These are phyloP conservation scores for Excalfactoria chinensis DNA, from an alignment of 2,113 vertebrate genomes.

Conservation along the genomic window DNA sequence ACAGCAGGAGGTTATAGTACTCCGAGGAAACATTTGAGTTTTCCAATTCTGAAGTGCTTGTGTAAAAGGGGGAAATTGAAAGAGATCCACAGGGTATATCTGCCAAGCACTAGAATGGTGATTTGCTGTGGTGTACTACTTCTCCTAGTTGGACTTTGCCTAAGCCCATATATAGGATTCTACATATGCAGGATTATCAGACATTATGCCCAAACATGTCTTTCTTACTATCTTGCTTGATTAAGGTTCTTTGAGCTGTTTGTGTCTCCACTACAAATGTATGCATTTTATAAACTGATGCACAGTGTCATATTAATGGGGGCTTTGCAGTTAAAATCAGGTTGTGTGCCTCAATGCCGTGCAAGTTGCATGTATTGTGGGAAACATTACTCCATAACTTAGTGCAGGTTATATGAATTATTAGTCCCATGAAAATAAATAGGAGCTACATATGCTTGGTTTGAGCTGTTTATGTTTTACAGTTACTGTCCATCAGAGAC, in stretches of 20 bases:
- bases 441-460: neutral
- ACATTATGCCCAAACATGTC: neutral
- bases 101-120: neutral
- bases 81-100: neutral
- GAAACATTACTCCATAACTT: neutral
- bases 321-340: neutral
- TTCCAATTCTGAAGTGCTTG: neutral
- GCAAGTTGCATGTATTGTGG: neutral
- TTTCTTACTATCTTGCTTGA: neutral
- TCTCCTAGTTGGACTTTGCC: neutral
- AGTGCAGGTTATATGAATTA: neutral
- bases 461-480: neutral
- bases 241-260: neutral
- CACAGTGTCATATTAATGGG: fast-evolving
- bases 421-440: conserved; percentile 7
- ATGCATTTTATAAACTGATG: neutral
- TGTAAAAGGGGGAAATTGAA: neutral
- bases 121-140: neutral
- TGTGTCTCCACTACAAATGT: neutral
- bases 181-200: neutral
- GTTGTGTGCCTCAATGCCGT: neutral
- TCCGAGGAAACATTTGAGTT: neutral
- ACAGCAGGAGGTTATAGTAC: neutral
- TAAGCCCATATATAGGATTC: neutral
- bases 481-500: neutral